These are phyloP conservation scores for Phocides pigmalion DNA, from an alignment of 1,140 invertebrate genomes.

Conservation along the genomic window DNA sequence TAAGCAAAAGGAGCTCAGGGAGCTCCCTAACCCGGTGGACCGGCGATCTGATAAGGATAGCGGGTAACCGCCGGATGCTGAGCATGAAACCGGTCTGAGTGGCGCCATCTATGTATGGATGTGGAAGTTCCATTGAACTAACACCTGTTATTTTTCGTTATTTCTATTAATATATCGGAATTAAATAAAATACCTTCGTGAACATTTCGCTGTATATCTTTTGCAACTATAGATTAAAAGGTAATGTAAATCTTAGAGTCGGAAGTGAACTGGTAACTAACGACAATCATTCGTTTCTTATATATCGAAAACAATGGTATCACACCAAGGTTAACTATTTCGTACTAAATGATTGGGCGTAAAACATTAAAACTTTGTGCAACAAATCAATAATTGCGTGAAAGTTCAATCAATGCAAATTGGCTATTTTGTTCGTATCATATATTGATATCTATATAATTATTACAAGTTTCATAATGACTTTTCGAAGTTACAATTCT, in stretches of 20 bases:
- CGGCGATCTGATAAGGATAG: too few relatives aligned
- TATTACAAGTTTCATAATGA: too few relatives aligned
- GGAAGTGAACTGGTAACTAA: neutral
- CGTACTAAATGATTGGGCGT: neutral
- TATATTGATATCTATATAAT: neutral
- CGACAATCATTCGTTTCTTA: neutral
- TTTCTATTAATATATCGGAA: too few relatives aligned
- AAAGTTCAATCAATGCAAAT: neutral
- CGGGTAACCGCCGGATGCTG: too few relatives aligned
- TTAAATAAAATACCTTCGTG: neutral
- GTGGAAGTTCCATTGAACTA: too few relatives aligned
- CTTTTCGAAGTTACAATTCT: too few relatives aligned
- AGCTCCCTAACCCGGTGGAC: too few relatives aligned
- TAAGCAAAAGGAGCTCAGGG: too few relatives aligned
- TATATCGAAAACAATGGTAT: constrained; percentile 2
- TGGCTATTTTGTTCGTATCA: neutral
- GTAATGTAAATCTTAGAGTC: neutral
- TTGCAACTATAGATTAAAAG: neutral
- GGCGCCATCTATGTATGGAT: too few relatives aligned
- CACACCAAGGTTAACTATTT: neutral
- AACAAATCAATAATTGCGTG: neutral
- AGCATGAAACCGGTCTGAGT: too few relatives aligned
- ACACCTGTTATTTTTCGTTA: too few relatives aligned
- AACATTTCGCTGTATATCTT: too few relatives aligned
- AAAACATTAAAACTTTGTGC: neutral